Percentiles rank a stretch among this genome's conserved stretches.
These are phyloP conservation scores for Harpagoxenus sublaevis DNA, from an alignment of 2,888 invertebrate genomes.

Conservation along the genomic window DNA sequence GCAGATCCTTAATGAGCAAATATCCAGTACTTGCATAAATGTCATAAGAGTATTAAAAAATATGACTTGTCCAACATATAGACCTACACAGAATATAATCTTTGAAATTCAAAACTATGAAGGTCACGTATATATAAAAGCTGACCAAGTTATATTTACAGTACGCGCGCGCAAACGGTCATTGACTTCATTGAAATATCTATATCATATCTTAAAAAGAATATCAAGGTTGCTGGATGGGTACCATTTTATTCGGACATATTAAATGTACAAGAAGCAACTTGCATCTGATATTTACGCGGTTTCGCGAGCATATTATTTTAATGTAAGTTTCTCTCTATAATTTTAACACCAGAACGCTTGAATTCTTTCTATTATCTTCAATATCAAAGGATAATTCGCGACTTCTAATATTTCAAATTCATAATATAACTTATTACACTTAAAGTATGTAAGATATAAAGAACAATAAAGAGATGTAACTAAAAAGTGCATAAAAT, in stretches of 20 bases:
- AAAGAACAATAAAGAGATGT: background rate
- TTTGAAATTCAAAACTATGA: background rate
- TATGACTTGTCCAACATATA: background rate
- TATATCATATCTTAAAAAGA: background rate
- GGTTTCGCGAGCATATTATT: background rate
- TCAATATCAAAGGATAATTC: conserved; percentile 5
- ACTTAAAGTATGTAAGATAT: background rate
- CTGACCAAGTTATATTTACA: background rate
- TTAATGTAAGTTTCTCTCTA: conserved; percentile 52
- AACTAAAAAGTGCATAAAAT: conserved; percentile 4
- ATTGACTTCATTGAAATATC: background rate
- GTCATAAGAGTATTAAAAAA: background rate
- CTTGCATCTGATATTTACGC: conserved; percentile 48
- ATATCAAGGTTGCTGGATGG: conserved; percentile 58
- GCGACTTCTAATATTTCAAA: background rate
- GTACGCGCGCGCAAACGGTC: background rate
- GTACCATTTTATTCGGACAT: conserved; percentile 69
- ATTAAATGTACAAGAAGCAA: conserved; percentile 72
- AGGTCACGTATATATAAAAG: background rate
- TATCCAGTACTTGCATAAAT: background rate
- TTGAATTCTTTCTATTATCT: background rate
- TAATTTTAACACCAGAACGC: conserved; percentile 39
- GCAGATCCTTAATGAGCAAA: background rate
- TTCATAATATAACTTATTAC: conserved; percentile 5
- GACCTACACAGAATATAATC: background rate